Evolutionary conservation across 2,797 vertebrate genomes (phyloP), one percentile per base, ranked within the genome.

Genomic region (Amniataba percoides): DNA sequence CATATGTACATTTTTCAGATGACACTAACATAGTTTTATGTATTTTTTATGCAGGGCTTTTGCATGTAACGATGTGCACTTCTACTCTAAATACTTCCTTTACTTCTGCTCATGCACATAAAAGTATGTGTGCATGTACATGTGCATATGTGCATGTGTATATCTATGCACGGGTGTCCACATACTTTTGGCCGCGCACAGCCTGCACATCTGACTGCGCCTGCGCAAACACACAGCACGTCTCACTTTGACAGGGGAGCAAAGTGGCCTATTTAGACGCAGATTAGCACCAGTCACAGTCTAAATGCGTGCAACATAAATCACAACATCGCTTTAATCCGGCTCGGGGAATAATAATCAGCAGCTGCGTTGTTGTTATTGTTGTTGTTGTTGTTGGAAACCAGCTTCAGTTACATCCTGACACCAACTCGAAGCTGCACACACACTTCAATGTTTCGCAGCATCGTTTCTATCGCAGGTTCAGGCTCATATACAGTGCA

Each of bases 341-440:
- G 27, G 27, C 27, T 31, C 27, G 27, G 27, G 27, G 27, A 3
- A 31, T 31, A 31, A 31, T 31, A 31, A 31, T 31, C 27, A 31
- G 27, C 27, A 31, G 27, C 27, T 31, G 27, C 5, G 27, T 31
- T 31, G 3, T 31, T 31, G 27, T 31, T 31, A 5, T 31, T 31
- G 27, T 31, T 31, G 27, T 31, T 31, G 27, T 31, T 27, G 27
- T 27, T 31, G 27, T 31, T 31, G 27, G 27, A 31, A 3, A 31
- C 27, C 27, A 5, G 34, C 18, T 46, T 49, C 7, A 48, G 58
- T 49, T 60, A 31, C 59, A 69, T 23, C 46, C 18, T 31, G 56
- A 60, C 2, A 71, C 45, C 51, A 31, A 82, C 53, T 78, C 51
- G 15, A 56, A 78, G 68, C 76, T 83, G 68, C 69, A 78, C 42